phyloP scores from a whole-genome alignment of 53 echinoderm and acorn worm species.

The Mesocentrotus franciscanus region DNA sequence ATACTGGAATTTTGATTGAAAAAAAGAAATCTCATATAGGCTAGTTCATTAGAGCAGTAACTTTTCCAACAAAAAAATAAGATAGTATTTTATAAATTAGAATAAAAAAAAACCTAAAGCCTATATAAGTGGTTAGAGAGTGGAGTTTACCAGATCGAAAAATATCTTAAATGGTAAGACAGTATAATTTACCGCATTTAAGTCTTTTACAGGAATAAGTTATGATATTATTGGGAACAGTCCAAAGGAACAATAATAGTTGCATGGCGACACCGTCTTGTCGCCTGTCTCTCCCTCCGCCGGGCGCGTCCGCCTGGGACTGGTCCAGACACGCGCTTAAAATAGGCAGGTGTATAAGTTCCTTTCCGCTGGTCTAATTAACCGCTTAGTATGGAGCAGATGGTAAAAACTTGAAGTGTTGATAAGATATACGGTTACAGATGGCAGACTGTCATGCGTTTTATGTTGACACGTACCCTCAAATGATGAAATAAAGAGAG shows the following conservation, averaged over 20 bases:
- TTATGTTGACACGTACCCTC: not conserved
- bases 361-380: not conserved
- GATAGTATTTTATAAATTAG: not conserved
- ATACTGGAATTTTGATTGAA: not conserved
- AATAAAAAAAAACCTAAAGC: too few relatives aligned
- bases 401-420: not conserved
- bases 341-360: constrained; percentile 21
- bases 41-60: not conserved
- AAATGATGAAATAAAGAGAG: too few relatives aligned
- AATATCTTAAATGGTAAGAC: not conserved
- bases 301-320: not conserved
- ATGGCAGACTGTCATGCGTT: not conserved
- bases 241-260: not conserved
- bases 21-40: not conserved
- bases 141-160: not conserved
- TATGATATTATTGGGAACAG: not conserved
- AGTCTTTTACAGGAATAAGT: not conserved
- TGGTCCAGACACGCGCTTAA: not conserved
- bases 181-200: not conserved
- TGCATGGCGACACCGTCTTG: not conserved
- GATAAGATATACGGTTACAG: not conserved
- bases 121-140: not conserved
- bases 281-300: constrained; percentile 8
- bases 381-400: not conserved
- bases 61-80: not conserved